phyloP scores from a whole-genome alignment of 2,888 invertebrate genomes.

The Ennomos quercinarius region DNA sequence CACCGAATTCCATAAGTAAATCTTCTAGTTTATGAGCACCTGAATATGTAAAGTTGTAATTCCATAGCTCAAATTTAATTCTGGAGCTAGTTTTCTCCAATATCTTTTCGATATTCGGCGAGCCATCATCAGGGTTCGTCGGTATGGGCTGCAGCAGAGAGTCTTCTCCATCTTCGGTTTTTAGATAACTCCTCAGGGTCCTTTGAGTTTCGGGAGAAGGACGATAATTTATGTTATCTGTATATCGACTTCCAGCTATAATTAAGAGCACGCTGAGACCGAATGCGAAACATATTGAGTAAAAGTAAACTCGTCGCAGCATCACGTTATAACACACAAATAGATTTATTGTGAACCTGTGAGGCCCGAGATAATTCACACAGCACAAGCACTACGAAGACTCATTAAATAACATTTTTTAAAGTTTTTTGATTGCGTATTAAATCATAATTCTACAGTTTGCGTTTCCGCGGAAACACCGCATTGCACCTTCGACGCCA shows the following conservation, averaged over 20 bases:
- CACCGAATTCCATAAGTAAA: conserved; percentile 88
- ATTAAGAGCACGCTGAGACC: conserved; percentile 82
- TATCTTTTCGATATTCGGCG: conserved; percentile 69
- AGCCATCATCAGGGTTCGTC: conserved; percentile 70
- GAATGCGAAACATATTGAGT: conserved; percentile 82
- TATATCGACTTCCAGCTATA: conserved; percentile 84
- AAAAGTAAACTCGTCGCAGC: conserved; percentile 82
- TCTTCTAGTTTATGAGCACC: conserved; percentile 86
- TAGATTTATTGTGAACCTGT: conserved; percentile 52
- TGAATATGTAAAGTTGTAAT: conserved; percentile 69
- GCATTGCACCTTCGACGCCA: conserved; percentile 82
- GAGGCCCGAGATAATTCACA: conserved; percentile 55
- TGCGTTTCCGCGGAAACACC: conserved; percentile 82
- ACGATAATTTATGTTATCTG: conserved; percentile 81
- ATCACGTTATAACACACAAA: conserved; percentile 68
- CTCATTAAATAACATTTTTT: conserved; percentile 72
- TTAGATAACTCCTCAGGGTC: conserved; percentile 82
- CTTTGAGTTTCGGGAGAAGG: conserved; percentile 74
- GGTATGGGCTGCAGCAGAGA: conserved; percentile 60
- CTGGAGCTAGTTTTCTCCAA: conserved; percentile 68
- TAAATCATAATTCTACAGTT: conserved; percentile 73
- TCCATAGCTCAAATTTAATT: conserved; percentile 70
- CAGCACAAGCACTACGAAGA: conserved; percentile 65
- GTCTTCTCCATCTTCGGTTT: conserved; percentile 84
- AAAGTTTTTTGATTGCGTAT: conserved; percentile 61